Conservation (phyloP, 2,113 vertebrate species). For the Axis porcinus region DNA sequence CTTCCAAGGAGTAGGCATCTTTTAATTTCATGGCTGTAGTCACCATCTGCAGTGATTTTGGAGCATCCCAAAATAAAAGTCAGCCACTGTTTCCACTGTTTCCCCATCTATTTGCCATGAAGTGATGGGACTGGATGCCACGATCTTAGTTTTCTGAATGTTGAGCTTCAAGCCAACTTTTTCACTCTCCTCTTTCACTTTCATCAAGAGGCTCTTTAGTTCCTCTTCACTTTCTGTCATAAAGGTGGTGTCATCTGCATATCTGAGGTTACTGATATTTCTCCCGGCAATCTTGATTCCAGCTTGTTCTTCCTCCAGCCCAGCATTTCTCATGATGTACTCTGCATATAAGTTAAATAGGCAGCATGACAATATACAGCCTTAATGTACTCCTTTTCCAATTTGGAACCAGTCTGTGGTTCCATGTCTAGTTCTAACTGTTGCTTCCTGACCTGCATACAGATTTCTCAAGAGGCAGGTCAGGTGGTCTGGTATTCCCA, state of each 20-base stretch:
- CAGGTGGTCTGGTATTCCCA: neutral
- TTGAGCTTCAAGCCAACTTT: neutral
- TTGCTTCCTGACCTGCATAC: neutral
- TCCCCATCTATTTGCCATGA: neutral
- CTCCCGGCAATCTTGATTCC: neutral
- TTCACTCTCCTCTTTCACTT: neutral
- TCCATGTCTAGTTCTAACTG: neutral
- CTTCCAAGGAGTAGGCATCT: neutral
- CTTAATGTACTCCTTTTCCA: neutral
- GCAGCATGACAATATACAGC: neutral
- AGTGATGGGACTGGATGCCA: neutral
- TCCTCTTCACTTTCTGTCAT: neutral
- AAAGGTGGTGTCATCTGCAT: neutral
- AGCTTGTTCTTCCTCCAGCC: neutral
- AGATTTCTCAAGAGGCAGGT: neutral
- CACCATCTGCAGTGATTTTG: neutral
- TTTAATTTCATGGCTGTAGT: neutral
- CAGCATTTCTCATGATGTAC: rapidly evolving
- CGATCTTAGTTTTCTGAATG: neutral
- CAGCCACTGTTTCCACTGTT: neutral
- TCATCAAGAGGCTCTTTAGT: neutral
- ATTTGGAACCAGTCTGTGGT: neutral
- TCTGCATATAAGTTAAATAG: neutral
- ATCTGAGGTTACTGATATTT: neutral
- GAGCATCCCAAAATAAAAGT: neutral